These are phyloP conservation scores for Stegodyphus mimosarum DNA, from an alignment of 1,140 invertebrate genomes.

Conservation along the genomic window DNA sequence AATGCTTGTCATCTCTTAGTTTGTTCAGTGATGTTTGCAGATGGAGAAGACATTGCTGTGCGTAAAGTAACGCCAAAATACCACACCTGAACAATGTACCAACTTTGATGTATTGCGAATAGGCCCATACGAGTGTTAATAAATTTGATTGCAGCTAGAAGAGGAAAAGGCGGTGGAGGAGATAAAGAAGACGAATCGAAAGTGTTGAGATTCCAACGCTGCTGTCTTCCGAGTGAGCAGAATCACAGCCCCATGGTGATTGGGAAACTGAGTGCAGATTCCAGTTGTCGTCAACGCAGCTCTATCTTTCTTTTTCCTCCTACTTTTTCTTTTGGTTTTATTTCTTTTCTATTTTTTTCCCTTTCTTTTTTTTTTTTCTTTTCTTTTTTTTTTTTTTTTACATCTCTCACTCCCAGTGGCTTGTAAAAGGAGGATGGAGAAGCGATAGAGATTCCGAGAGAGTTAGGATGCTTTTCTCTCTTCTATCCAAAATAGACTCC, in stretches of 20 bases:
- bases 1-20: too few relatives aligned
- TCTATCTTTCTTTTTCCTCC: not conserved
- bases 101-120: too few relatives aligned
- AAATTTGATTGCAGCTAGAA: constrained; percentile 21
- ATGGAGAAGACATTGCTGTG: too few relatives aligned
- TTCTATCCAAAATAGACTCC: constrained; percentile 49
- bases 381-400: not conserved
- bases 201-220: constrained; percentile 20
- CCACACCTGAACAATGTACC: too few relatives aligned
- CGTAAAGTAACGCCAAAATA: too few relatives aligned
- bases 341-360: constrained; percentile 5
- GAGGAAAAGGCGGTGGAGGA: too few relatives aligned
- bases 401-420: not conserved
- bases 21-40: not conserved
- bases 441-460: constrained; percentile 38
- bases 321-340: not conserved
- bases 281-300: constrained; percentile 31
- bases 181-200: constrained; percentile 40
- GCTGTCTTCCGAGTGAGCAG: not conserved
- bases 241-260: constrained; percentile 30
- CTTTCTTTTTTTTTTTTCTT: constrained; percentile 10
- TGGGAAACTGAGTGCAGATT: constrained; percentile 24
- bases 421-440: constrained; percentile 40
- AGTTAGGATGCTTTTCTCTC: constrained; percentile 42
- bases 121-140: constrained; percentile 9